Percentiles rank a stretch among this genome's conserved stretches.
Conservation (phyloP, 2,888 invertebrate genomes). For the Ormyrus nitidulus region DNA sequence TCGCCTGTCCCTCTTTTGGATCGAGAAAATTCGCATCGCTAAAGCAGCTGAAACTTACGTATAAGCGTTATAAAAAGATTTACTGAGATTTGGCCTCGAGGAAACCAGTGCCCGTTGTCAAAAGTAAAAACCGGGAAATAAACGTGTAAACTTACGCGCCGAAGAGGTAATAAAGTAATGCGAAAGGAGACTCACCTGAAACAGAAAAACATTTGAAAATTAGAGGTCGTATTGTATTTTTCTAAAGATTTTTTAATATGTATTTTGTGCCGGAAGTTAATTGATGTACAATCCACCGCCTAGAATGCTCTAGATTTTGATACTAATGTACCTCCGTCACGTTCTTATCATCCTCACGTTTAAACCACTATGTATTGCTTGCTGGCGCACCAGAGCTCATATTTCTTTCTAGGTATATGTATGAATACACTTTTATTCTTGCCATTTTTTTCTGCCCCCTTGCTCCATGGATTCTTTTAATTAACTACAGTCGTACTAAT, state of each 20-base stretch:
- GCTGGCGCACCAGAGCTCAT: conserved; percentile 11
- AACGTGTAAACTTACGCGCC: conserved; percentile 12
- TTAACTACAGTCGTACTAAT: conserved; percentile 5
- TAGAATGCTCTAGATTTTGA: conserved; percentile 26
- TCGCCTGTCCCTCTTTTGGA: not conserved
- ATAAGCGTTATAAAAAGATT: not conserved
- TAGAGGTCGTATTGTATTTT: not conserved
- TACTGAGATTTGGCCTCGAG: conserved; percentile 33
- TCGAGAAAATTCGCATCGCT: conserved; percentile 36
- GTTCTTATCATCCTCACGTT: conserved; percentile 48
- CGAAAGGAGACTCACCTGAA: conserved; percentile 33
- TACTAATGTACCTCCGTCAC: conserved; percentile 48
- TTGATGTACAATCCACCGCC: conserved; percentile 19
- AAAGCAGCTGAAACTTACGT: conserved; percentile 24
- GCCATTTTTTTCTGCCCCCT: not conserved
- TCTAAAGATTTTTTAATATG: conserved; percentile 10
- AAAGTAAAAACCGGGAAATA: not conserved
- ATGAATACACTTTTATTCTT: not conserved
- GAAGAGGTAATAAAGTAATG: not conserved
- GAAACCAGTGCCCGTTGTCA: not conserved
- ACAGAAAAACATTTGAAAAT: conserved; percentile 14
- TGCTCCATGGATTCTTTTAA: conserved; percentile 33
- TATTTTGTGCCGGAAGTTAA: conserved; percentile 24
- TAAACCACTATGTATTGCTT: conserved; percentile 33
- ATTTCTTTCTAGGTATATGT: conserved; percentile 25